phyloP scores from a whole-genome alignment of 2,888 invertebrate genomes.

The Eurytoma adleriae region DNA sequence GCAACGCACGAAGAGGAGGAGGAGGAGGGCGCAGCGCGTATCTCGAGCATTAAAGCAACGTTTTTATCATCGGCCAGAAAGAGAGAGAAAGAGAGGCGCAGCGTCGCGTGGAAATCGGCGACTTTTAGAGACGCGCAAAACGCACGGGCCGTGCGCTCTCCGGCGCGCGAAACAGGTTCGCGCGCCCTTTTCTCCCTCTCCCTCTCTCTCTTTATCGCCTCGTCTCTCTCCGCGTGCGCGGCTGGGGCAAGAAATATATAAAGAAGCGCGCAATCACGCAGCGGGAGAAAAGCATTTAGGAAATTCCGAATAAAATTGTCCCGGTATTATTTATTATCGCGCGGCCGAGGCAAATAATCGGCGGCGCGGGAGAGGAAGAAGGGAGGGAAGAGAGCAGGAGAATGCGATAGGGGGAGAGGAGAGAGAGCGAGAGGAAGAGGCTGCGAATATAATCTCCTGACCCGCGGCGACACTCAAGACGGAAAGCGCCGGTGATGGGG shows the following conservation, averaged over 20 bases:
- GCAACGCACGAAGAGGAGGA: background rate
- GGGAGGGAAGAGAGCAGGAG: background rate
- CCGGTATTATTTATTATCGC: slow-evolving; percentile 55
- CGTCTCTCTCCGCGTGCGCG: background rate
- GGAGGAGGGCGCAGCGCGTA: background rate
- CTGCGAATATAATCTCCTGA: slow-evolving; percentile 56
- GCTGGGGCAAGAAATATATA: slow-evolving; percentile 21
- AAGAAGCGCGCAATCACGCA: slow-evolving; percentile 40
- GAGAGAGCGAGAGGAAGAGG: slow-evolving; percentile 22
- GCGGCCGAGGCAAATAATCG: slow-evolving; percentile 51
- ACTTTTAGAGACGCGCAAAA: slow-evolving; percentile 7
- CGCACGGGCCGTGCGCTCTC: background rate
- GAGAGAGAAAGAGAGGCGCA: background rate
- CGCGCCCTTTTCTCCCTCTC: slow-evolving; percentile 9
- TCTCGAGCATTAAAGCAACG: slow-evolving; percentile 38
- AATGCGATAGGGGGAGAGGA: slow-evolving; percentile 1
- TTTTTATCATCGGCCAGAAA: slow-evolving; percentile 39
- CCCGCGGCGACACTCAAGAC: slow-evolving; percentile 57
- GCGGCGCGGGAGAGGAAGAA: slow-evolving; percentile 9
- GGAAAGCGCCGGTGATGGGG: slow-evolving; percentile 47
- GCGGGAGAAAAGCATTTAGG: slow-evolving; percentile 55
- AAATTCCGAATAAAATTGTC: slow-evolving; percentile 57
- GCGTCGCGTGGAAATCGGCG: background rate
- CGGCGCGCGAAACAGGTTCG: slow-evolving; percentile 39
- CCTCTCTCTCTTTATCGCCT: background rate